Base-by-base conservation (phyloP, 2,888 invertebrate species). In the Cephus sareptanus region DNA sequence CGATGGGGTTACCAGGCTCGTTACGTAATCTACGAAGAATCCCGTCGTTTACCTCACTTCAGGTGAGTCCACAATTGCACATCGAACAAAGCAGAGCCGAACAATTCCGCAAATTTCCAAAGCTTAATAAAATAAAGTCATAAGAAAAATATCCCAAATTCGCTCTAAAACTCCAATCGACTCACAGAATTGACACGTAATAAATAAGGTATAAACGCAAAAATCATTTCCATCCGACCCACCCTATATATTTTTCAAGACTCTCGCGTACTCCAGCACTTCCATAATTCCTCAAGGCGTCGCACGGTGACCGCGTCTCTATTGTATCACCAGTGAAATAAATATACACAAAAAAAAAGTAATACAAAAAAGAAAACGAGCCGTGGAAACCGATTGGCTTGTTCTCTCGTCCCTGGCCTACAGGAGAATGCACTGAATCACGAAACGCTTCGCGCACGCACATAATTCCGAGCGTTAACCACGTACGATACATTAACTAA, bases 401-500 rank as follows among this genome's bases (percentile, higher is more conserved):
- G 56, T 56, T 23, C 56, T 56, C 56, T 23, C 56, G 56, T 78
- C 81, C 81, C 81, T 82, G 82, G 76, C 76, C 33, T 31, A 79
- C 79, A 81, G 83, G 83, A 81, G 80, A 83, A 83, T 80, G 83
- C 81, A 81, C 82, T 80, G 81, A 77, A 77, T 81, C 80, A 78
- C 81, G 80, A 81, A 81, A 82, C 82, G 81, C 79, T 56, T 56
- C 15, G 23, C 6, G 56, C 56, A 56, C 56, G 56, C 56, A 56
- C 56, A 23, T 56, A 56, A 56, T 56, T 56, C 56, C 23, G 56
- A 23, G 9, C 56, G 0, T 56, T 56, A 23, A 23, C 23, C 23
- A 23, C 23, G 56, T 56, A 9, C 23, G 4, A 56, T 23, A 56
- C 0, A 23, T 56, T 56, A 2, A 23, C 23, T 23, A 56, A 56